phyloP scores from a whole-genome alignment of 2,888 invertebrate genomes.

The Eupithecia vulgata region DNA sequence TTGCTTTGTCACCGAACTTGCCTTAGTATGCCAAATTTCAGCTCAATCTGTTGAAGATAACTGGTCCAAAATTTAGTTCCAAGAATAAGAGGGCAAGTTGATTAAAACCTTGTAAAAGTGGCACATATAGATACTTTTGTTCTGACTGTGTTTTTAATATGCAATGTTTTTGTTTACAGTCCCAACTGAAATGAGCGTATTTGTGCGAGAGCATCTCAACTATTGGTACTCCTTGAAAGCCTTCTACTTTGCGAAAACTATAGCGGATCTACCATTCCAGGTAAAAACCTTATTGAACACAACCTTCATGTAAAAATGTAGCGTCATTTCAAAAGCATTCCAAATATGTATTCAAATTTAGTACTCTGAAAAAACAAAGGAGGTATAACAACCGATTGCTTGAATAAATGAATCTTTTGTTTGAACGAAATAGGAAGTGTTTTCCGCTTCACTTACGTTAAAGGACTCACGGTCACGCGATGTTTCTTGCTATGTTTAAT shows the following conservation, averaged over 20 bases:
- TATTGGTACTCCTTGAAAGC: conserved; percentile 98
- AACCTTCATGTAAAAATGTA: background rate
- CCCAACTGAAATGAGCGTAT: conserved; percentile 97
- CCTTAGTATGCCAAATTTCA: no score
- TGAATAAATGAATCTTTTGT: conserved; percentile 18
- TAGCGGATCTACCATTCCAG: conserved; percentile 98
- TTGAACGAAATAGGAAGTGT: conserved; percentile 15
- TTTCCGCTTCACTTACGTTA: conserved; percentile 19
- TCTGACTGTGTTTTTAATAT: background rate
- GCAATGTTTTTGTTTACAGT: conserved; percentile 85
- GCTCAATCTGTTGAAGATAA: no score
- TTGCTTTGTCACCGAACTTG: no score
- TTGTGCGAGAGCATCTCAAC: conserved; percentile 96
- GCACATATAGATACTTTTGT: background rate
- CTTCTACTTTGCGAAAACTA: conserved; percentile 98
- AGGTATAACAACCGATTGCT: conserved; percentile 1
- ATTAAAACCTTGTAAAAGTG: background rate
- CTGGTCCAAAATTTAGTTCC: no score
- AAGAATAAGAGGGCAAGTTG: no score
- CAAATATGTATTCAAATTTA: background rate
- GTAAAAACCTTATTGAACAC: conserved; percentile 74
- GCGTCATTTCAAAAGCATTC: conserved; percentile 10
- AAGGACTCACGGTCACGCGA: conserved; percentile 15
- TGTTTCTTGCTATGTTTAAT: conserved; percentile 16
- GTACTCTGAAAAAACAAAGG: conserved; percentile 1